phyloP scores from a whole-genome alignment of 1,140 invertebrate genomes.

The Pseudoatta argentina region DNA sequence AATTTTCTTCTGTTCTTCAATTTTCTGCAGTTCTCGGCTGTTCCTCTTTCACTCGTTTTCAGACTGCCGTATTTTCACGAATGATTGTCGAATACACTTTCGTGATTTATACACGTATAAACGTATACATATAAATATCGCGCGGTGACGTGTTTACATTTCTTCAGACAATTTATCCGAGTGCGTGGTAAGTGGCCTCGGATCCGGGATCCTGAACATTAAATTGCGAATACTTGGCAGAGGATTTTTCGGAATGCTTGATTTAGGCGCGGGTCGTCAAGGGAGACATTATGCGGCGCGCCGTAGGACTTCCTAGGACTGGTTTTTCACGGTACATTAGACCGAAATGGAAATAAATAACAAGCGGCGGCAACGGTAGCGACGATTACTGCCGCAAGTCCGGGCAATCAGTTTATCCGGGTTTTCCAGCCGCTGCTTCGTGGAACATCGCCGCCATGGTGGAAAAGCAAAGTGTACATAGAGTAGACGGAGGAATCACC shows the following conservation, averaged over 20 bases:
- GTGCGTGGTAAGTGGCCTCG: background rate
- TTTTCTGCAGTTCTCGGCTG: background rate
- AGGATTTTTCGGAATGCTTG: slow-evolving; percentile 39
- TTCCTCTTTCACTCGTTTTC: background rate
- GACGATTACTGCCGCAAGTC: slow-evolving; percentile 44
- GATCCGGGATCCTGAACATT: slow-evolving; percentile 15
- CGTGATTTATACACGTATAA: background rate
- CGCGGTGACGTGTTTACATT: background rate
- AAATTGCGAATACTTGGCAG: slow-evolving; percentile 34
- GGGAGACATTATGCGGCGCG: slow-evolving; percentile 25
- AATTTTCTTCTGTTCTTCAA: background rate
- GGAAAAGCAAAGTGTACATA: slow-evolving; percentile 48
- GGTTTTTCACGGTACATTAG: slow-evolving; percentile 50
- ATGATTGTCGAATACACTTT: slow-evolving; percentile 2
- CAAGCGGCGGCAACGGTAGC: slow-evolving; percentile 9
- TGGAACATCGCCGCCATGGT: slow-evolving; percentile 29
- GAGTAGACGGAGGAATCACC: background rate
- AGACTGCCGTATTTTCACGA: background rate
- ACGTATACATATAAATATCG: background rate
- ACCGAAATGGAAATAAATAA: slow-evolving; percentile 60
- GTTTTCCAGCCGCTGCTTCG: slow-evolving; percentile 23
- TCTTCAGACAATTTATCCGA: slow-evolving; percentile 20
- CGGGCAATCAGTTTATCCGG: slow-evolving; percentile 51
- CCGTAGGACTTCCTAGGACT: slow-evolving; percentile 24
- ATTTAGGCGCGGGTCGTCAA: slow-evolving; percentile 25